Conservation (phyloP, 2,113 vertebrate species). For the Silurus glanis region DNA sequence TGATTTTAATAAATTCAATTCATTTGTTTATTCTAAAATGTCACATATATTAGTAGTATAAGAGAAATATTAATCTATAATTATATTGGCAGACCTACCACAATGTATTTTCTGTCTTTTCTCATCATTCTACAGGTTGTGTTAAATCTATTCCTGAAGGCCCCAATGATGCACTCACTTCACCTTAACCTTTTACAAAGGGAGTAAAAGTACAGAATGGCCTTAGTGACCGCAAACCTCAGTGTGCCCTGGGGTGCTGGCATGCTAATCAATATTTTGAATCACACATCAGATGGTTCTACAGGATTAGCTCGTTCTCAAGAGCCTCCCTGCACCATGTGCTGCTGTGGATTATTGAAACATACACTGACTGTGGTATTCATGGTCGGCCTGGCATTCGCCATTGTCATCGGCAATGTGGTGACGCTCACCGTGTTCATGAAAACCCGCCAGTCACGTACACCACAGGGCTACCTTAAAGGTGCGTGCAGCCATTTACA, state of each 20-base stretch:
- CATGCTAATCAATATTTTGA: conserved; percentile 48
- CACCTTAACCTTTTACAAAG: conserved; percentile 18
- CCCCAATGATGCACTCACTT: conserved; percentile 34
- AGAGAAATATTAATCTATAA: background rate
- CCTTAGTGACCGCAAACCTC: conserved; percentile 58
- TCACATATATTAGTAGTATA: background rate
- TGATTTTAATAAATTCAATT: background rate
- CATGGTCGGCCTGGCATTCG: conserved; percentile 77
- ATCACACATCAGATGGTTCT: conserved; percentile 58
- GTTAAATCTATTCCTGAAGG: conserved; percentile 38
- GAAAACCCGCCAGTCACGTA: conserved; percentile 73
- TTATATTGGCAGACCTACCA: background rate
- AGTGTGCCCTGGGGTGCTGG: conserved; percentile 52
- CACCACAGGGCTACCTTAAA: conserved; percentile 80
- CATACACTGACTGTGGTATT: conserved; percentile 69
- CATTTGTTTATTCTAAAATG: background rate
- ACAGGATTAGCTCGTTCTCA: conserved; percentile 41
- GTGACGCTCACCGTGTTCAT: conserved; percentile 78
- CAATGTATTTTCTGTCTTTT: background rate
- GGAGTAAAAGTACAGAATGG: conserved; percentile 53
- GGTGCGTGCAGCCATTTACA: conserved; percentile 57
- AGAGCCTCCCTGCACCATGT: conserved; percentile 68
- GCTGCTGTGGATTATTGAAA: conserved; percentile 73
- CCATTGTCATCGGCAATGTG: conserved; percentile 77
- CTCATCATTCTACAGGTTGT: conserved; percentile 27